Conservation (phyloP, 2,888 invertebrate genomes). For the Cyclophora albipunctata region DNA sequence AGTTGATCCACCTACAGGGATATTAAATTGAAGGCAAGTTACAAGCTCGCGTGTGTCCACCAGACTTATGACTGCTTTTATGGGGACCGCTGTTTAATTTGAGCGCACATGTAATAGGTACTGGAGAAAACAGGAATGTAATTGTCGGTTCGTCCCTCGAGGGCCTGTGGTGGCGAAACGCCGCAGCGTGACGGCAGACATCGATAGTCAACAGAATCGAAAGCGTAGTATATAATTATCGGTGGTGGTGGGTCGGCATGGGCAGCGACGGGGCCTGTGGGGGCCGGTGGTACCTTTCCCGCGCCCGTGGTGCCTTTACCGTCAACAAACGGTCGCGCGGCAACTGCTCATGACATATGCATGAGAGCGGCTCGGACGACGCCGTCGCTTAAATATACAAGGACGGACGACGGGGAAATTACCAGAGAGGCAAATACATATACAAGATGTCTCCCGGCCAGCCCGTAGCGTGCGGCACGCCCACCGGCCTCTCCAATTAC, state of each 20-base stretch:
- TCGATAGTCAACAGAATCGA: conserved; percentile 59
- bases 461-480: conserved; percentile 54
- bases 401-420: conserved; percentile 64
- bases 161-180: conserved; percentile 24
- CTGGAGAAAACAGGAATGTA: conserved; percentile 55
- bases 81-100: conserved; percentile 63
- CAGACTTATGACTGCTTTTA: conserved; percentile 55
- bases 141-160: conserved; percentile 66
- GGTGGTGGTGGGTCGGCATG: conserved; percentile 31
- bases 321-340: conserved; percentile 73
- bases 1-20: conserved; percentile 27
- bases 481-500: conserved; percentile 50
- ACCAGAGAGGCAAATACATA: conserved; percentile 66
- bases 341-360: conserved; percentile 75
- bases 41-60: conserved; percentile 55
- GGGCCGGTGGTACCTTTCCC: conserved; percentile 36
- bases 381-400: conserved; percentile 68
- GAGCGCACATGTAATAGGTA: conserved; percentile 54
- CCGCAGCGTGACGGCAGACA: conserved; percentile 37
- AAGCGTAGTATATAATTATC: conserved; percentile 62
- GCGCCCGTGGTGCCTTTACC: conserved; percentile 59
- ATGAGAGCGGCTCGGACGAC: conserved; percentile 62
- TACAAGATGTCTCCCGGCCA: conserved; percentile 52
- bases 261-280: too few relatives aligned
- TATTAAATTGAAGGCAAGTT: conserved; percentile 43